A percentile compares a stretch with the other conserved stretches of the same genome.
Conservation (phyloP, 2,888 invertebrate genomes). For the Parascotia fuliginaria region DNA sequence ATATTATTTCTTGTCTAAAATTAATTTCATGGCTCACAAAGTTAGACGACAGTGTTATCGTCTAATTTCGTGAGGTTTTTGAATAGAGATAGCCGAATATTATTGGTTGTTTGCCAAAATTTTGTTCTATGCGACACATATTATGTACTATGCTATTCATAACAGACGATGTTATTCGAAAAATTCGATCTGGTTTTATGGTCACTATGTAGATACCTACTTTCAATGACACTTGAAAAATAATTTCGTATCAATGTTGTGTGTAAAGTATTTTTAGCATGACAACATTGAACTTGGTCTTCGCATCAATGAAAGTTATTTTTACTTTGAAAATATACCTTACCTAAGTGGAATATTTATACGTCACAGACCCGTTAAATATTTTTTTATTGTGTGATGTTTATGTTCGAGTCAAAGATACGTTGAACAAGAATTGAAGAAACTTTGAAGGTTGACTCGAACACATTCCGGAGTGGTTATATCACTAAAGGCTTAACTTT, state of each 20-base stretch:
- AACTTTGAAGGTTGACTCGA: neutral
- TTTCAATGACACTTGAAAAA: slow-evolving; percentile 50
- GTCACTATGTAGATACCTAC: slow-evolving; percentile 39
- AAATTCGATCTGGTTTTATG: slow-evolving; percentile 42
- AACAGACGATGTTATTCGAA: slow-evolving; percentile 40
- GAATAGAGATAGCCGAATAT: slow-evolving; percentile 56
- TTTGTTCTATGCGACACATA: slow-evolving; percentile 42
- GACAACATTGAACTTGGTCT: slow-evolving; percentile 65
- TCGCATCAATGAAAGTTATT: slow-evolving; percentile 54
- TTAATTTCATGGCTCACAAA: slow-evolving; percentile 49
- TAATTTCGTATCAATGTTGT: slow-evolving; percentile 43
- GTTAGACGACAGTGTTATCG: slow-evolving; percentile 46
- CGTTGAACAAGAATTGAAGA: neutral
- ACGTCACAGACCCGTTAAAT: slow-evolving; percentile 1
- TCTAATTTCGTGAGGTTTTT: slow-evolving; percentile 55
- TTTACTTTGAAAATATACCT: slow-evolving; percentile 36
- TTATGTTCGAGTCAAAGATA: neutral
- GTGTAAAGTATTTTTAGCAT: slow-evolving; percentile 62
- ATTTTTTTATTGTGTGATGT: neutral
- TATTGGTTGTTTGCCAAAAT: slow-evolving; percentile 63
- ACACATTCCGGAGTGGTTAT: neutral
- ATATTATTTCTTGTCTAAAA: slow-evolving; percentile 23
- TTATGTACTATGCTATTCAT: slow-evolving; percentile 47
- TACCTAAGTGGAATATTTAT: slow-evolving; percentile 9
- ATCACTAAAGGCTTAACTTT: neutral